Percentiles rank a stretch among this genome's conserved stretches.
These are phyloP conservation scores for Hoplostethus mediterraneus DNA, from an alignment of 2,797 vertebrate species.

Conservation along the genomic window DNA sequence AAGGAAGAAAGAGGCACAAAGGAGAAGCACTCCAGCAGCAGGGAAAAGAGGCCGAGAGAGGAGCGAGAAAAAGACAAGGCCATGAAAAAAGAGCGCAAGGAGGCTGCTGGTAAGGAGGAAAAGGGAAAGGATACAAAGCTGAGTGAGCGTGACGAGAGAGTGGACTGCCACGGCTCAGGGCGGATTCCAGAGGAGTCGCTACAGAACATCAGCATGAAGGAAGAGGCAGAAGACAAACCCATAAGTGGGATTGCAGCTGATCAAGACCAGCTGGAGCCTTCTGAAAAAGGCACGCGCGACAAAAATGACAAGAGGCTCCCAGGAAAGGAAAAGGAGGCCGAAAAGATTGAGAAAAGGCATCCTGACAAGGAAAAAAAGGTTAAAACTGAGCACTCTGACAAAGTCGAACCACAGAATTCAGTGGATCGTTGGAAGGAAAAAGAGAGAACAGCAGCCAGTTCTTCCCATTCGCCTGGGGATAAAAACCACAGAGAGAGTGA, in stretches of 20 bases:
- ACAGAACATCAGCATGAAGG: constrained; percentile 80
- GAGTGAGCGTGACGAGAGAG: constrained; percentile 80
- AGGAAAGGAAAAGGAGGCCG: constrained; percentile 91
- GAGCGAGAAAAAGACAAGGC: constrained; percentile 91
- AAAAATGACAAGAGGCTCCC: constrained; percentile 90
- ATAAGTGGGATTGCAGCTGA: constrained; percentile 86
- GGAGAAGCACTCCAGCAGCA: constrained; percentile 87
- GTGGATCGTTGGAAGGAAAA: constrained; percentile 89
- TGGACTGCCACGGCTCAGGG: constrained; percentile 74
- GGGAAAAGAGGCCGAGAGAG: constrained; percentile 90
- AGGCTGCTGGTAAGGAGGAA: constrained; percentile 88
- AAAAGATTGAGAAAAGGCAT: constrained; percentile 91
- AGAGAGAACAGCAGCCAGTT: constrained; percentile 78
- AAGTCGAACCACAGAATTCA: constrained; percentile 87
- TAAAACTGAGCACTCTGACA: constrained; percentile 91
- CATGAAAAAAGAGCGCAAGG: constrained; percentile 90
- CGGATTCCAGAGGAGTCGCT: constrained; percentile 78
- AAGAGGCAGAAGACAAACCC: constrained; percentile 87
- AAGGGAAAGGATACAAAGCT: constrained; percentile 87
- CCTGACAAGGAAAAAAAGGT: constrained; percentile 94
- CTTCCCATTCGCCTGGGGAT: constrained; percentile 86
- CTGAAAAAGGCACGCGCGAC: constrained; percentile 90
- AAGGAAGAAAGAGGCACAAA: constrained; percentile 92
- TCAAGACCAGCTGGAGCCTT: constrained; percentile 87
- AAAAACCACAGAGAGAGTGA: constrained; percentile 93